Evolutionary conservation across 1,140 invertebrate species (phyloP), one percentile per base, ranked within the genome.

Genomic region (Luehdorfia chinensis): DNA sequence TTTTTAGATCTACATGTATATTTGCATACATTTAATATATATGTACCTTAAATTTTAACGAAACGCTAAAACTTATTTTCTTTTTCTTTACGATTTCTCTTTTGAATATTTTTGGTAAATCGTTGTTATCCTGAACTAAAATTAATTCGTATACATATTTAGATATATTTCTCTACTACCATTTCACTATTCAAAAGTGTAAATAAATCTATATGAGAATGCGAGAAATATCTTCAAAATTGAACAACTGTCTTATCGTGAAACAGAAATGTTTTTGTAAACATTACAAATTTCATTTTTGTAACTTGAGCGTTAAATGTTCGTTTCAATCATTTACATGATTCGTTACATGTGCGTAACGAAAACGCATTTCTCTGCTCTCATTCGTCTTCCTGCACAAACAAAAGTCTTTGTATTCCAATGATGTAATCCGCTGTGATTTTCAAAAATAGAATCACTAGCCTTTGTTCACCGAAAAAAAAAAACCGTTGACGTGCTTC

Each of bases 361-460:
- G 37, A 25, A 23, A 23, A 34, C 37, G 21, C 21, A 41, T 41
- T 41, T 41, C 37, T 39, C 23, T 14, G 21, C 36, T 39, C 36
- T 14, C 36, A n/a, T 39, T 25, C 23, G 23, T 41, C 37, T 41
- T 41, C 37, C 37, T 25, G 39, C 41, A 41, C 39, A 41, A 70
- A 70, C 55, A 57, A 48, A 55, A 58, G 39, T 55, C 61, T 59
- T 67, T 65, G 59, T 69, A 56, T 60, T 28, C 39, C 48, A 44
- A 66, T 77, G 66, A 75, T 69, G 73, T 69, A 69, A 78, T 67
- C 37, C 45, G 63, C 61, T 23, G 45, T 58, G 25, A 70, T 77
- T 67, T 70, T 72, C n/a, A 55, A 79, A 77, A 79, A 84, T 80
- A 75, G 79, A 73, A 75, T 49, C 28, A 53, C 33, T 48, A 33